Evolutionary conservation across 2,113 vertebrate genomes (phyloP).

Genomic region (Rhinichthys klamathensis): DNA sequence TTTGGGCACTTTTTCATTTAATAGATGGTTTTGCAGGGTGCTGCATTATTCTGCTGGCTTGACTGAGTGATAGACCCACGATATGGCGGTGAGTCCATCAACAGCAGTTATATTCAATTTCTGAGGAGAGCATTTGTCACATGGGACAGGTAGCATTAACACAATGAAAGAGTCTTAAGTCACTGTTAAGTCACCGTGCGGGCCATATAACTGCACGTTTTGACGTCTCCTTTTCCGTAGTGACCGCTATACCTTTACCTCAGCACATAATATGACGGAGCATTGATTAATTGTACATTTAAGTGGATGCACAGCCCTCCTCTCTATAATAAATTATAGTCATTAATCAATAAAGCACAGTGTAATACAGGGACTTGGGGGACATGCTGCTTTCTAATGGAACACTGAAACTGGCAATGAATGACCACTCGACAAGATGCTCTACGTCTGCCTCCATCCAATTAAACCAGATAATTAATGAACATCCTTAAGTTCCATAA

Average conservation of each 20-base stretch:
- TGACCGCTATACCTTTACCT: slow-evolving; percentile 78
- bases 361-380: slow-evolving; percentile 94
- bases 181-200: slow-evolving; percentile 73
- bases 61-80: slow-evolving; percentile 81
- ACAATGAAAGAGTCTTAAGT: slow-evolving; percentile 92
- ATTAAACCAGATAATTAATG: slow-evolving; percentile 99
- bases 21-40: slow-evolving; percentile 89
- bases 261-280: slow-evolving; percentile 93
- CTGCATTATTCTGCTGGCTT: slow-evolving; percentile 86
- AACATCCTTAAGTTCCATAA: slow-evolving; percentile 86
- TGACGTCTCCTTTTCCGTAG: slow-evolving; percentile 81
- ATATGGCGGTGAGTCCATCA: slow-evolving; percentile 87
- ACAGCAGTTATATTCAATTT: slow-evolving; percentile 89
- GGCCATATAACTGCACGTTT: slow-evolving; percentile 80
- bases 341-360: slow-evolving; percentile 99
- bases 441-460: slow-evolving; percentile 94
- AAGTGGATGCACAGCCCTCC: slow-evolving; percentile 94
- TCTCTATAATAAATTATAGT: slow-evolving; percentile 99
- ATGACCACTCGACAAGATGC: slow-evolving; percentile 95
- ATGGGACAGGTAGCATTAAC: slow-evolving; percentile 88
- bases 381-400: slow-evolving; percentile 99
- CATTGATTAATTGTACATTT: slow-evolving; percentile 99
- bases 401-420: slow-evolving; percentile 92
- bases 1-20: slow-evolving; percentile 84
- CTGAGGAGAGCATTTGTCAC: slow-evolving; percentile 88